These are phyloP conservation scores for Leptinotarsa peninsularis DNA, from an alignment of 2,888 invertebrate genomes.

Conservation along the genomic window DNA sequence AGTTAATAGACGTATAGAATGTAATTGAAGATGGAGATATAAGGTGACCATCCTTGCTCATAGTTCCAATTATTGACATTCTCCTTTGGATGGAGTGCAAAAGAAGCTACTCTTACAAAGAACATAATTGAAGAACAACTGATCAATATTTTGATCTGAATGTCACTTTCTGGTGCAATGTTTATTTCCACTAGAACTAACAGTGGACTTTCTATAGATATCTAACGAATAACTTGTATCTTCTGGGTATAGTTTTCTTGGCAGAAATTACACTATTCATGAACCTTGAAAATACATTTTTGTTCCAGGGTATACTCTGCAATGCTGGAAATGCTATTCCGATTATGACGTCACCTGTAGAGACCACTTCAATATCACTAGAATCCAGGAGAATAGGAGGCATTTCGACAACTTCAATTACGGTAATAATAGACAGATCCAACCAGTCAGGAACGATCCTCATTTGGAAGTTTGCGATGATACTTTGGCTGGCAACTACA, in stretches of 20 bases:
- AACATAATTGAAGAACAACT: no score
- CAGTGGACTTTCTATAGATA: no score
- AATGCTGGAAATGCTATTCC: constrained; percentile 83
- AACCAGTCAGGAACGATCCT: constrained; percentile 44
- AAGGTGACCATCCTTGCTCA: no score
- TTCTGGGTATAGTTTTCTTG: background rate
- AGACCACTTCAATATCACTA: constrained; percentile 77
- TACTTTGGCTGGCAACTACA: constrained; percentile 42
- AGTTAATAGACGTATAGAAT: no score
- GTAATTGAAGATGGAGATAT: no score
- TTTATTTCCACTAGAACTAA: no score
- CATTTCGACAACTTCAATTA: constrained; percentile 63
- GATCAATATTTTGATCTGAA: no score
- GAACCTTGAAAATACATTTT: background rate
- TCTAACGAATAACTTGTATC: no score
- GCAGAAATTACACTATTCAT: background rate
- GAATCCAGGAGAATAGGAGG: constrained; percentile 51
- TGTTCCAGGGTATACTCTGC: constrained; percentile 73
- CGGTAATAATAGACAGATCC: constrained; percentile 38
- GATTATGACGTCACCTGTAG: constrained; percentile 77
- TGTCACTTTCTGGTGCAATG: no score
- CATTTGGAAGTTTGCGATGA: constrained; percentile 47
- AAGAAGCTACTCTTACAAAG: no score
- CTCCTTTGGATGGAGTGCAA: no score
- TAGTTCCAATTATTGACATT: no score